These are phyloP conservation scores for Mimas tiliae DNA, from an alignment of 2,888 invertebrate genomes.

Conservation along the genomic window DNA sequence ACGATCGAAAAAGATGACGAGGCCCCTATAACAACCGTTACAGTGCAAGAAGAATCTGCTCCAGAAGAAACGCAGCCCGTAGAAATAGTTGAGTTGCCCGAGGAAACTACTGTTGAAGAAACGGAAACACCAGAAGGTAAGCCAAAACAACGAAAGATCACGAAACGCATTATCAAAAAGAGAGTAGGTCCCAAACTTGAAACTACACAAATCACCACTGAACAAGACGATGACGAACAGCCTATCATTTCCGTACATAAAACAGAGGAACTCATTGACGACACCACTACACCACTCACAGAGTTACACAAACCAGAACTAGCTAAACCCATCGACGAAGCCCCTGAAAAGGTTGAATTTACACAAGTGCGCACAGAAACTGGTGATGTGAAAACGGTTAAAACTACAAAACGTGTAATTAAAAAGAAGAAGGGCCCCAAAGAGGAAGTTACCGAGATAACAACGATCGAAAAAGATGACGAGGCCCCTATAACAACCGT, in stretches of 20 bases:
- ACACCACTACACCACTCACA: not conserved
- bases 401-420: not conserved
- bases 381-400: not conserved
- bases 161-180: not conserved
- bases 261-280: not conserved
- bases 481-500: not conserved
- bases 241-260: constrained; percentile 5
- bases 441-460: not conserved
- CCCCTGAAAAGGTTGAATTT: not conserved
- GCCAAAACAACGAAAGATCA: not conserved
- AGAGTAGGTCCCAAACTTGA: not conserved
- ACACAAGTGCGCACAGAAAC: not conserved
- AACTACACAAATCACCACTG: constrained; percentile 1
- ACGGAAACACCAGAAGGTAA: constrained; percentile 1
- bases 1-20: not conserved
- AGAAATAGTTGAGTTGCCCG: not conserved
- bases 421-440: not conserved
- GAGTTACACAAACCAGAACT: not conserved
- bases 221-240: not conserved
- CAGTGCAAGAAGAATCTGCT: not conserved
- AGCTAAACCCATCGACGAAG: not conserved
- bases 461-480: not conserved
- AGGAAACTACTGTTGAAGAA: not conserved
- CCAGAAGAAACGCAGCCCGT: not conserved
- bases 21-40: not conserved